Base-by-base conservation (phyloP, 1,140 invertebrate species). In the Drosophila kohkoa region DNA sequence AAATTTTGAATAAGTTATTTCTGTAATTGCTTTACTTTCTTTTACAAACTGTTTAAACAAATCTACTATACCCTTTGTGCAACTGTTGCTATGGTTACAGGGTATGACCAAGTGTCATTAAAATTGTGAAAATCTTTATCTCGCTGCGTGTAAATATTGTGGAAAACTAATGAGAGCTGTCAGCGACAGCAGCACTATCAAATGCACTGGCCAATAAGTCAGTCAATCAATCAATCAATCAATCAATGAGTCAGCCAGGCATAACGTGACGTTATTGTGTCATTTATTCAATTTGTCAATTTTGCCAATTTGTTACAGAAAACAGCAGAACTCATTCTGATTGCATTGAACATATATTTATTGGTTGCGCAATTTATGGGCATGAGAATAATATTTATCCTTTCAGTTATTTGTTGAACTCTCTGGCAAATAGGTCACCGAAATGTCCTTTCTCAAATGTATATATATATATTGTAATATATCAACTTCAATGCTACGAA, bases 201-300 rank as follows among this genome's bases (percentile, higher is more conserved):
- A 65, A 20, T 54, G 20, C 15, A 49, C 49, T 54, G 38, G 16
- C 25, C 43, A 57, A 67, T 54, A 25, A 74, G 8, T 28, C 13
- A 55, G 35, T 13, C 55, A 74, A 45, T 77, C 75, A 63, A 63
- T 57, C 58, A 63, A 49, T 82, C 59, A 20, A 25, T 25, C 20
- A 63, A 66, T 79, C 72, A 66, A 68, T 78, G 73, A 66, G 32
- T 62, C 73, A 79, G 63, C 11, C 52, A 60, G 71, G 41, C 80
- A 67, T 60, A 69, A 65, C 51, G 54, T 57, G 38, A 62, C 74
- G 64, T 62, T 72, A 80, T 76, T 75, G 77, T 75, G 78, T 69
- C 72, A 79, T 57, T 73, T 76, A 45, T 72, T 52, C 69, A 72
- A 76, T 76, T 72, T 76, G 69, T 76, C 74, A 76, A 70, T 76